phyloP scores from a whole-genome alignment of 2,797 vertebrate species.

The Cyclura pinguis region DNA sequence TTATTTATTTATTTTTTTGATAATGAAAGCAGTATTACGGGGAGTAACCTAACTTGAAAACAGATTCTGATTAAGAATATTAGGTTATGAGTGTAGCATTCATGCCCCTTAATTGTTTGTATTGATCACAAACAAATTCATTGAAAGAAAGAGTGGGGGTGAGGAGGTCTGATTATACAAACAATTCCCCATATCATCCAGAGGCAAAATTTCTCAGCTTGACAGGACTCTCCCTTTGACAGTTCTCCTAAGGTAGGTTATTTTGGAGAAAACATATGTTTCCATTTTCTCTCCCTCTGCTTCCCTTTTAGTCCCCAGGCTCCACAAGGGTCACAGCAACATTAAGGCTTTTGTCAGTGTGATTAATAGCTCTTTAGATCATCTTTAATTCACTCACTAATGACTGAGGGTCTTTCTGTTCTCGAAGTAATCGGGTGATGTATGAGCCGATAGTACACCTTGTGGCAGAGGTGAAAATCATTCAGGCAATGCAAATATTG shows the following conservation, averaged over 20 bases:
- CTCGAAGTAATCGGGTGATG: constrained; percentile 99
- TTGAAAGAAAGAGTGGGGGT: constrained; percentile 48
- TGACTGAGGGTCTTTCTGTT: constrained; percentile 96
- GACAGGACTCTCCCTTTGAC: constrained; percentile 82
- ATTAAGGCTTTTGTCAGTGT: constrained; percentile 99
- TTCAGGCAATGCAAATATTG: constrained; percentile 97
- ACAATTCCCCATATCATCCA: constrained; percentile 64
- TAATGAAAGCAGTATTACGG: constrained; percentile 37
- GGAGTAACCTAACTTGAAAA: constrained; percentile 53
- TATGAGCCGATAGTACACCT: constrained; percentile 98
- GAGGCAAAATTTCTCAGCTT: constrained; percentile 82
- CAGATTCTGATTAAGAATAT: constrained; percentile 65
- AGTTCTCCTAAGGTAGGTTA: constrained; percentile 96
- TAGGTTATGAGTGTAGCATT: constrained; percentile 51
- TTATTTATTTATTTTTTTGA: constrained; percentile 16
- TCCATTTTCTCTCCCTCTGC: constrained; percentile 93
- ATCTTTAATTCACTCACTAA: constrained; percentile 99
- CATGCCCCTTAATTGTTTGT: constrained; percentile 60
- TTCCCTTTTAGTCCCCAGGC: constrained; percentile 92
- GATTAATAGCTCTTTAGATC: constrained; percentile 99
- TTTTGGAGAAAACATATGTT: constrained; percentile 98
- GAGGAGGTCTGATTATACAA: constrained; percentile 44
- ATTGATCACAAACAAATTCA: constrained; percentile 56
- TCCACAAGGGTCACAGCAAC: constrained; percentile 95
- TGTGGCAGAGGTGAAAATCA: constrained; percentile 99